phyloP scores from a whole-genome alignment of 2,888 invertebrate species.

The Escarpia spicata region DNA sequence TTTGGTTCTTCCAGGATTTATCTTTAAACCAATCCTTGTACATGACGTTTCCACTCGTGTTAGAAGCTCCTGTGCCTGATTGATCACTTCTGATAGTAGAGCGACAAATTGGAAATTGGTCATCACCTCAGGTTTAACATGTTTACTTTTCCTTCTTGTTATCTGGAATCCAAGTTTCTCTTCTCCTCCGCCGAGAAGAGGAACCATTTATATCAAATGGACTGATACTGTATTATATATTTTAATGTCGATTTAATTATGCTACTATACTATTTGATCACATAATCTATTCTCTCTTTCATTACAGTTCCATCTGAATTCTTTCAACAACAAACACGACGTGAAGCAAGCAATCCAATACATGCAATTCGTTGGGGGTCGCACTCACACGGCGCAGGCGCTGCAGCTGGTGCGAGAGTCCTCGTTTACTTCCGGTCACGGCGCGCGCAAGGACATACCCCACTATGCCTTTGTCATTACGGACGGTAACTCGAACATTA shows the following conservation, averaged over 20 bases:
- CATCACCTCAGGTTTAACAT: too few relatives aligned
- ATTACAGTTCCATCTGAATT: conserved; percentile 53
- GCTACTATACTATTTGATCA: not conserved
- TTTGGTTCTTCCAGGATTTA: too few relatives aligned
- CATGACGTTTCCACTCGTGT: too few relatives aligned
- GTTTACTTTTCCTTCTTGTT: too few relatives aligned
- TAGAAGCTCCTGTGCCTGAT: too few relatives aligned
- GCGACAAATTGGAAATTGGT: too few relatives aligned
- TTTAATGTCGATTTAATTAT: not conserved
- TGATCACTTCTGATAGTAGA: too few relatives aligned
- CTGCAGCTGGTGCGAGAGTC: conserved; percentile 36
- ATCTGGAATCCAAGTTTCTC: too few relatives aligned
- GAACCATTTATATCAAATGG: too few relatives aligned
- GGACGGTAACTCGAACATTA: conserved; percentile 44
- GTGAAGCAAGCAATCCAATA: conserved; percentile 52
- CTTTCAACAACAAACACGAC: conserved; percentile 45
- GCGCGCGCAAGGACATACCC: conserved; percentile 53
- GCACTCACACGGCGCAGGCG: conserved; percentile 58
- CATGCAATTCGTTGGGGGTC: conserved; percentile 54
- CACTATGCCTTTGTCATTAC: conserved; percentile 56
- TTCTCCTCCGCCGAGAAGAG: too few relatives aligned
- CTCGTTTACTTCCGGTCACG: conserved; percentile 48
- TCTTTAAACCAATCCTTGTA: too few relatives aligned
- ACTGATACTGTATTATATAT: too few relatives aligned
- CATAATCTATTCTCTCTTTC: not conserved